These are phyloP conservation scores for Littorina saxatilis DNA, from an alignment of 1,140 invertebrate genomes.

Conservation along the genomic window DNA sequence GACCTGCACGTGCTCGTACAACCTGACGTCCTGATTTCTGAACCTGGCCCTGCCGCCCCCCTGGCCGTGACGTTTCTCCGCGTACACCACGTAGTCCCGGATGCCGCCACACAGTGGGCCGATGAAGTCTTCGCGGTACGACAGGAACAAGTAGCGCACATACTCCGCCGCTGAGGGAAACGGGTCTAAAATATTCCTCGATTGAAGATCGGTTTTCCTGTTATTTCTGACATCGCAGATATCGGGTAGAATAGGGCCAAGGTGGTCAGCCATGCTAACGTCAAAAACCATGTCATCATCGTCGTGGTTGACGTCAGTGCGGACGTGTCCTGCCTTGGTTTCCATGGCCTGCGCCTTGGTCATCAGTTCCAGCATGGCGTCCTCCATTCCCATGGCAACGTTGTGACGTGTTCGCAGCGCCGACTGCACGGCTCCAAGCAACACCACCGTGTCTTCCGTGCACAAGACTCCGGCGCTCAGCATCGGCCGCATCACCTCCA, in stretches of 20 bases:
- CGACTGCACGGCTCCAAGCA: not conserved
- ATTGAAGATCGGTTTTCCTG: not conserved
- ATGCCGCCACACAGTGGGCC: slow-evolving; percentile 71
- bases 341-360: not conserved
- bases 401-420: not conserved
- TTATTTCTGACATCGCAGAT: slow-evolving; percentile 3
- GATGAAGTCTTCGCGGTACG: slow-evolving; percentile 83
- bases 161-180: slow-evolving; percentile 78
- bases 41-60: slow-evolving; percentile 22
- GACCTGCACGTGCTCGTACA: slow-evolving; percentile 59
- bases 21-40: slow-evolving; percentile 44
- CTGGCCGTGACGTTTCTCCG: not conserved
- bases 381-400: not conserved
- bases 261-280: not conserved
- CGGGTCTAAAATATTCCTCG: slow-evolving; percentile 17
- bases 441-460: not conserved
- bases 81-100: slow-evolving; percentile 29
- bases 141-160: slow-evolving; percentile 84
- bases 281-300: not conserved
- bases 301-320: no score
- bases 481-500: slow-evolving; percentile 1
- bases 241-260: not conserved
- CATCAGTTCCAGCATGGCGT: not conserved
- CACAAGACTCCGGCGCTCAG: not conserved
- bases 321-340: no score